Base-by-base conservation (phyloP, 1,140 invertebrate genomes). In the Dendrolimus kikuchii region DNA sequence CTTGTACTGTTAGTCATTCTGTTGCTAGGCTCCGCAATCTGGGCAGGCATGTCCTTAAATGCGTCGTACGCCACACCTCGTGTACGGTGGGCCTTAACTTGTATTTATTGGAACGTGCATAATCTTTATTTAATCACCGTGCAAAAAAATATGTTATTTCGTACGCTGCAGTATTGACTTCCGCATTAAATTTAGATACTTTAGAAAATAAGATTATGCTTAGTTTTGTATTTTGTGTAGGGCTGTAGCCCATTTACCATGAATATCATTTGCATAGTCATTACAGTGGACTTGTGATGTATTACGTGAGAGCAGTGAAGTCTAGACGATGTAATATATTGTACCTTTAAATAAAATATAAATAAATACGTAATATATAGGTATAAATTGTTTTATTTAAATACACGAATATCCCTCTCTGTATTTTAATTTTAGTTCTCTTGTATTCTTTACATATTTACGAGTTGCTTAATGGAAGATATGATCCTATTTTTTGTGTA, bases 361-460 rank as follows among this genome's bases (percentile, higher is more conserved):
- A 86, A 85, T 83, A 85, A 84, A 84, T 86, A 86, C 80, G 78
- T 86, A 86, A 83, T 84, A 86, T 84, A 84, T 86, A 82, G 76
- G 77, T 74, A 51, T 51, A 7, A 46, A 62, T 69, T 69, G 68
- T 71, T 80, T 81, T 52, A 59, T 67, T 75, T 69, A 63, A 50
- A 23, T 23, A 23, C 23, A 23, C 23, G 23, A 23, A 23, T 3
- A 23, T 23, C 23, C 23, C 23, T 23, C 23, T 23, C 23, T 23
- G 23, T 23, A 23, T 23, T 2, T 3, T 23, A 23, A n/a, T n/a
- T n/a, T n/a, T n/a, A 23, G 23, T 23, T 23, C 23, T 23, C 3
- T 23, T 23, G 23, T 23, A 23, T 23, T 23, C 1, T 23, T 23
- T 23, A 23, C 23, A 23, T 23, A 23, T 23, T 23, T 23, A 23